Evolutionary conservation across 2,888 invertebrate species (phyloP).

Genomic region (Hydraecia micacea): DNA sequence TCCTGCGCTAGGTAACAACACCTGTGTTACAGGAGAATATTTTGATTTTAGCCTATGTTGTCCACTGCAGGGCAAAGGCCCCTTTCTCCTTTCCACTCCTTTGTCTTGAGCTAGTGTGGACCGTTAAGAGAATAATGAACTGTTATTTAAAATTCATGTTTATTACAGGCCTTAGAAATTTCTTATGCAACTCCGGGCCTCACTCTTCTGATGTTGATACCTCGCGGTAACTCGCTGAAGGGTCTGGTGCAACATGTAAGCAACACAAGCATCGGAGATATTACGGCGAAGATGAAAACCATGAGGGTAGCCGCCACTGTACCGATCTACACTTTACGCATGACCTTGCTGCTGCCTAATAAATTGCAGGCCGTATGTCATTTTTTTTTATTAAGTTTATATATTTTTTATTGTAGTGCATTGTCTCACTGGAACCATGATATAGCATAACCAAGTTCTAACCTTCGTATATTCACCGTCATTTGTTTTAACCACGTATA

Average conservation of each 20-base stretch:
- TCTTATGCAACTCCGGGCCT: conserved; percentile 81
- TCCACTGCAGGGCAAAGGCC: no score
- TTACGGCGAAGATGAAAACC: conserved; percentile 72
- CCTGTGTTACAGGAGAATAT: no score
- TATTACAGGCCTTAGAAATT: conserved; percentile 84
- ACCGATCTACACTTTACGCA: conserved; percentile 86
- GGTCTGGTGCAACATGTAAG: conserved; percentile 70
- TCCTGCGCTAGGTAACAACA: no score
- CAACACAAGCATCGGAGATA: conserved; percentile 67
- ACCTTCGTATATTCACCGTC: not conserved
- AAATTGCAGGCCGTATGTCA: conserved; percentile 83
- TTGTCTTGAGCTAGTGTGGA: no score
- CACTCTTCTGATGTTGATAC: conserved; percentile 81
- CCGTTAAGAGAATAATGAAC: not conserved
- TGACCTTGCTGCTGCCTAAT: conserved; percentile 84
- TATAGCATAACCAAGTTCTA: not conserved
- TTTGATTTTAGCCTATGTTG: no score
- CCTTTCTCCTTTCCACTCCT: no score
- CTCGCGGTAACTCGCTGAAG: conserved; percentile 77
- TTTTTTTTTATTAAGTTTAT: conserved; percentile 8
- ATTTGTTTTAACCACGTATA: not conserved
- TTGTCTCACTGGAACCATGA: not conserved
- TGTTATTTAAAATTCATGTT: conserved; percentile 3
- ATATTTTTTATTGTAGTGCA: not conserved
- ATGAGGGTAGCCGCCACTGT: conserved; percentile 80